A percentile compares a stretch with the other conserved stretches of the same genome.
Conservation (phyloP, 2,113 vertebrate genomes). For the Grus americana region DNA sequence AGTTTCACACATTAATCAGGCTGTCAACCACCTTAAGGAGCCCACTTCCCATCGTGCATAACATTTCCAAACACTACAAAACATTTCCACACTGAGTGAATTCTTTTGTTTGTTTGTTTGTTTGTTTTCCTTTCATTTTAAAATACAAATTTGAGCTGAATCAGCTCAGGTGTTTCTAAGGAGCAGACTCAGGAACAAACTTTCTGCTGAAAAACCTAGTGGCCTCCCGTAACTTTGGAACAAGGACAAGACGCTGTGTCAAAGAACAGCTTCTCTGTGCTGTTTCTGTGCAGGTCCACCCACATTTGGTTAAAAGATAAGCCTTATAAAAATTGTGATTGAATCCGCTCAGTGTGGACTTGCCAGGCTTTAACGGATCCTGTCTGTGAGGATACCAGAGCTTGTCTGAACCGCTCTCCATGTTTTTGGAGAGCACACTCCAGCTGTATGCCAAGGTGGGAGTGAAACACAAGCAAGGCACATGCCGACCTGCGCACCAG, state of each 20-base stretch:
- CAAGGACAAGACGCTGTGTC: not conserved
- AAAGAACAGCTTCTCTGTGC: not conserved
- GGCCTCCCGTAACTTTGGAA: not conserved
- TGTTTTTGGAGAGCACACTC: not conserved
- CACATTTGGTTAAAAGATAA: not conserved
- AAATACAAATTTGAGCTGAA: not conserved
- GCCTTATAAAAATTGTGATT: not conserved
- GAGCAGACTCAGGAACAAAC: not conserved
- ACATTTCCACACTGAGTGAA: not conserved
- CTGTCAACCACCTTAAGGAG: not conserved
- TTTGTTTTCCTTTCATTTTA: not conserved
- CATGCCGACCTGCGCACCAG: fast-evolving
- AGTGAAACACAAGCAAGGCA: not conserved
- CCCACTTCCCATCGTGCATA: not conserved
- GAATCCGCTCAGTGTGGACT: not conserved
- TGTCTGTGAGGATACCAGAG: not conserved
- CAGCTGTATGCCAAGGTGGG: not conserved
- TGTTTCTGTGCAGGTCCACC: not conserved
- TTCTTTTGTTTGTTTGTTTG: not conserved
- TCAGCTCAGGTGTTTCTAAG: not conserved
- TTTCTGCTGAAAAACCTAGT: not conserved
- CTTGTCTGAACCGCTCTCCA: not conserved
- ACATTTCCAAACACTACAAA: not conserved
- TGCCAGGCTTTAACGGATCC: not conserved
- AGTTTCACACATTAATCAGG: not conserved